A percentile compares a stretch with the other conserved stretches of the same genome.
phyloP scores from a whole-genome alignment of 2,888 invertebrate genomes.

The Thalpophila matura region DNA sequence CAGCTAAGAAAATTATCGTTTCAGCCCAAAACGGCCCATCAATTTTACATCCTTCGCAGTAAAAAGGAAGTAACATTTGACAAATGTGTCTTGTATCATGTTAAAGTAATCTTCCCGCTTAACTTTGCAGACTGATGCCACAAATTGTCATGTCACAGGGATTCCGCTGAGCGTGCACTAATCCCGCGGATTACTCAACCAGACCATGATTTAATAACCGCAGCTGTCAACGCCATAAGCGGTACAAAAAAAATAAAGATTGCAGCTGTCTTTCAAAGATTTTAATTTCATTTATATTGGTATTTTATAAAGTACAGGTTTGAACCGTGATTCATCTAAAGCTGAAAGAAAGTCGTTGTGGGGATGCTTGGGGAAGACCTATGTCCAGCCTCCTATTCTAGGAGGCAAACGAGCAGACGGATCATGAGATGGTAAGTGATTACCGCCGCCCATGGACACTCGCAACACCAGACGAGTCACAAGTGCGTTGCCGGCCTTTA shows the following conservation, averaged over 20 bases:
- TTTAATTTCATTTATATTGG: constrained; percentile 28
- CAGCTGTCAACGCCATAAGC: constrained; percentile 83
- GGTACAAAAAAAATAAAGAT: constrained; percentile 41
- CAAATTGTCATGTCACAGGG: constrained; percentile 73
- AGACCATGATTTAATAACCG: constrained; percentile 77
- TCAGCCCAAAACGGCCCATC: background rate
- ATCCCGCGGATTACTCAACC: constrained; percentile 72
- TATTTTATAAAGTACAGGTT: background rate
- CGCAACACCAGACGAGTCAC: too few relatives aligned
- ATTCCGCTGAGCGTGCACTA: constrained; percentile 72
- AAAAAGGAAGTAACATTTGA: constrained; percentile 41
- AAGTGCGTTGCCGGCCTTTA: too few relatives aligned
- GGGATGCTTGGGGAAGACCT: too few relatives aligned
- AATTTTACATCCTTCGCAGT: constrained; percentile 20
- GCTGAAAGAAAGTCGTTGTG: too few relatives aligned
- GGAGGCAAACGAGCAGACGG: too few relatives aligned
- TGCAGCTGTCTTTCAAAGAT: constrained; percentile 50
- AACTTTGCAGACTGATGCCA: constrained; percentile 67
- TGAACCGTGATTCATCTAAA: too few relatives aligned
- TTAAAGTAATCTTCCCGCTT: constrained; percentile 49
- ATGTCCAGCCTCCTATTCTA: too few relatives aligned
- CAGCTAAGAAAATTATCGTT: background rate
- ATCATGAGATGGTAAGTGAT: too few relatives aligned
- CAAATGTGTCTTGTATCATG: constrained; percentile 42
- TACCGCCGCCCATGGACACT: too few relatives aligned